These are phyloP conservation scores for Varanus salvator DNA, from an alignment of 2,113 vertebrate species.

Conservation along the genomic window DNA sequence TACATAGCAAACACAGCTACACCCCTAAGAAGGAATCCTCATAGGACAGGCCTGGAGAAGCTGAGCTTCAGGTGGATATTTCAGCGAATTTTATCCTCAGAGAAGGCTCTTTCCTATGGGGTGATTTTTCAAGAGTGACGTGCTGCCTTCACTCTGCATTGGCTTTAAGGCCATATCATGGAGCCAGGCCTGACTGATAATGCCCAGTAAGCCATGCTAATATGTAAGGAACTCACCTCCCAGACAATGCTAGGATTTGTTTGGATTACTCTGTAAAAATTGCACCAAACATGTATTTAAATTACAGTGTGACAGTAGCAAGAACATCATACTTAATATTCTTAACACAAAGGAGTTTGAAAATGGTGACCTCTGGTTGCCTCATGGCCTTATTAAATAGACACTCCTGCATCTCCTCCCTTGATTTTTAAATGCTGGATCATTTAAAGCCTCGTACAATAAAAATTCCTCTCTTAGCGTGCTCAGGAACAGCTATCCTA, in stretches of 20 bases:
- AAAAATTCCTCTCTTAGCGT: background rate
- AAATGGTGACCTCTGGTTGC: background rate
- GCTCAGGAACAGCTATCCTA: background rate
- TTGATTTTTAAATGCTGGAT: conserved; percentile 14
- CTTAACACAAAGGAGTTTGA: background rate
- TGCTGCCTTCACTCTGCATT: no score
- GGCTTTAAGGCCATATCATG: background rate
- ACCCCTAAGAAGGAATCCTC: background rate
- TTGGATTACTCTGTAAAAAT: background rate
- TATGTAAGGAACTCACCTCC: background rate
- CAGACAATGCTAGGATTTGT: background rate
- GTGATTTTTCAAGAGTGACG: background rate
- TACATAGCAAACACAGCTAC: background rate
- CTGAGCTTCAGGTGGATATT: background rate
- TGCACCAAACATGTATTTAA: background rate
- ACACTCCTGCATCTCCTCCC: background rate
- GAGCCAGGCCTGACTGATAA: no score
- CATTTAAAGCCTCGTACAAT: background rate
- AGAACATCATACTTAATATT: background rate
- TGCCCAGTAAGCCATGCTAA: no score
- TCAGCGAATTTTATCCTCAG: background rate
- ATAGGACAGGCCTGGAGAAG: background rate
- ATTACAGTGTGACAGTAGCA: background rate
- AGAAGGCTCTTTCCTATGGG: background rate
- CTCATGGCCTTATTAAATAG: background rate